Percentiles rank a stretch among this genome's conserved stretches.
phyloP scores from a whole-genome alignment of 2,888 invertebrate genomes.

The Conomelus anceps region DNA sequence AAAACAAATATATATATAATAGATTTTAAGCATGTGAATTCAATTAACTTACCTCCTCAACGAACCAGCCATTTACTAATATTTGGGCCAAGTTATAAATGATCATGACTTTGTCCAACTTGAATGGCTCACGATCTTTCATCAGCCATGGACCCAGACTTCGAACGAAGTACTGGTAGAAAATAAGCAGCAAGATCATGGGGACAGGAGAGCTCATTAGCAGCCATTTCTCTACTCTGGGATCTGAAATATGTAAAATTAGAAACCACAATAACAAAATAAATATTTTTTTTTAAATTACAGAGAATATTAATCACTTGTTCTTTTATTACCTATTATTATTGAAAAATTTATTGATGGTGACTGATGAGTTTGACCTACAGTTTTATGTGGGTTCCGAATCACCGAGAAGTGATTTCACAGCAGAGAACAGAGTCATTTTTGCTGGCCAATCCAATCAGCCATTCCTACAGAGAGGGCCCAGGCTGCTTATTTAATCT shows the following conservation, averaged over 20 bases:
- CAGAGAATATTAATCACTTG: no score
- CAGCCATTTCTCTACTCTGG: conserved; percentile 18
- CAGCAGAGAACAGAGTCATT: no score
- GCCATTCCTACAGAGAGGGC: no score
- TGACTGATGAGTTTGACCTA: no score
- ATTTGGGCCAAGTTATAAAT: conserved; percentile 28
- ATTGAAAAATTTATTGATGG: no score
- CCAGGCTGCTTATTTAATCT: no score
- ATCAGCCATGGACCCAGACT: conserved; percentile 27
- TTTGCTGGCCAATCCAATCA: no score
- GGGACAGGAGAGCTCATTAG: conserved; percentile 24
- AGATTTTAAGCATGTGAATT: no score
- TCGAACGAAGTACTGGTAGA: conserved; percentile 25
- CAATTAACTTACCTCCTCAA: conserved; percentile 14
- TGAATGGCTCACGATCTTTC: conserved; percentile 25
- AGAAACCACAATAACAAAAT: not conserved
- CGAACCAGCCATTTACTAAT: conserved; percentile 23
- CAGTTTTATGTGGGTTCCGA: no score
- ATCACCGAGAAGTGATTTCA: no score
- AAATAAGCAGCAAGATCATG: conserved; percentile 8
- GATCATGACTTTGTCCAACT: conserved; percentile 26
- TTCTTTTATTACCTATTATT: no score
- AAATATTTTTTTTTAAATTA: not conserved
- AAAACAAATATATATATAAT: no score
- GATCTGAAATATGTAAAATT: conserved; percentile 24